These are phyloP conservation scores for Anadara kagoshimensis DNA, from an alignment of 1,140 invertebrate species.

Conservation along the genomic window DNA sequence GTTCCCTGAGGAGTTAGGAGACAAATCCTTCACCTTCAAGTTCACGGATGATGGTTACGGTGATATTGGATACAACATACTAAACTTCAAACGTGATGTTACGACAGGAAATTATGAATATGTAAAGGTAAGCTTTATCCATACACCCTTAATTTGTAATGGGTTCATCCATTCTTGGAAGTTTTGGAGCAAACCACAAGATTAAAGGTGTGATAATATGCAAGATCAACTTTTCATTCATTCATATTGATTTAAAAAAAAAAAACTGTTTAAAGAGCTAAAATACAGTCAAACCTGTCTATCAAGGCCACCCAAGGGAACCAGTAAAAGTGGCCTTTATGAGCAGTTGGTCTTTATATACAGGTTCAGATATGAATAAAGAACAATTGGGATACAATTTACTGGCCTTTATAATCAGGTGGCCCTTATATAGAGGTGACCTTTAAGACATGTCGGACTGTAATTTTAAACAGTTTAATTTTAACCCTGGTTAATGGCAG, in stretches of 20 bases:
- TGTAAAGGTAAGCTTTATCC: constrained; percentile 39
- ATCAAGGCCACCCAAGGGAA: too few relatives aligned
- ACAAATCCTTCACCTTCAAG: constrained; percentile 59
- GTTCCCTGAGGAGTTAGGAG: constrained; percentile 52
- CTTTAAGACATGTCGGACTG: too few relatives aligned
- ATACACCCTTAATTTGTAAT: not conserved
- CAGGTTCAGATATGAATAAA: too few relatives aligned
- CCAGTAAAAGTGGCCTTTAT: too few relatives aligned
- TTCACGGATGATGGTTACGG: constrained; percentile 68
- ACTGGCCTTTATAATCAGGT: too few relatives aligned
- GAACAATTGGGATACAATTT: too few relatives aligned
- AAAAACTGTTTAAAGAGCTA: too few relatives aligned
- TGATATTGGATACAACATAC: constrained; percentile 65
- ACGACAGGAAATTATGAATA: constrained; percentile 49
- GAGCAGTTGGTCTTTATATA: too few relatives aligned
- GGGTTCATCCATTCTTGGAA: not conserved
- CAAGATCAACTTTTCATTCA: not conserved
- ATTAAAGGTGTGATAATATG: not conserved
- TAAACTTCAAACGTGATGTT: constrained; percentile 55
- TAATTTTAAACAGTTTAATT: too few relatives aligned
- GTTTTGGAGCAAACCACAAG: not conserved
- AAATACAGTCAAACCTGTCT: too few relatives aligned
- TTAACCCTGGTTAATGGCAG: too few relatives aligned
- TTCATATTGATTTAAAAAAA: not conserved
- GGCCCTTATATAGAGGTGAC: too few relatives aligned